Conservation (phyloP, 2,888 invertebrate genomes). For the Ochropacha duplaris region DNA sequence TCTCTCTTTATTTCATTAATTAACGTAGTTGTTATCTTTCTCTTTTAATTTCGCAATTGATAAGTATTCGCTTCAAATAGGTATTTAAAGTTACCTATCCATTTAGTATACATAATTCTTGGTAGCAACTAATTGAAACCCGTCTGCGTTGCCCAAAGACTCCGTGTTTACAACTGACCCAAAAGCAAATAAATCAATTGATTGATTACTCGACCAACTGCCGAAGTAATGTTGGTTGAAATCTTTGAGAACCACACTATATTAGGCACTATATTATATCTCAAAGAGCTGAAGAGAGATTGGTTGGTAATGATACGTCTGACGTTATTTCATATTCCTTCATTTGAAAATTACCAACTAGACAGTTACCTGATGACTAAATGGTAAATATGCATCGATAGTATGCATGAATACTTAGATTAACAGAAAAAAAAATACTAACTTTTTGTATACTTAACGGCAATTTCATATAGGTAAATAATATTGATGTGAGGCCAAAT, state of each 20-base stretch:
- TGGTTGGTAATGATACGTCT: background rate
- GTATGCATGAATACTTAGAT: too few species aligned
- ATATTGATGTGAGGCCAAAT: too few species aligned
- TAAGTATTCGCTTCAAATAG: too few species aligned
- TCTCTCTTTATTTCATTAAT: too few species aligned
- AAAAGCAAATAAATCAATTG: slow-evolving; percentile 6
- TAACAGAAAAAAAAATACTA: too few species aligned
- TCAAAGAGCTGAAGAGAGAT: background rate
- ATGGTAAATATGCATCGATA: too few species aligned
- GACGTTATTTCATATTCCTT: background rate
- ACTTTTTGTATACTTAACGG: too few species aligned
- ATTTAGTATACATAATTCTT: too few species aligned
- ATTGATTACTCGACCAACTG: background rate
- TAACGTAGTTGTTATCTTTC: too few species aligned
- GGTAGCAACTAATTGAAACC: background rate
- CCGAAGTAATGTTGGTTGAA: background rate
- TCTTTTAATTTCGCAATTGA: too few species aligned
- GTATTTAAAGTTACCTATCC: background rate
- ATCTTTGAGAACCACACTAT: background rate
- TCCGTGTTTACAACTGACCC: background rate
- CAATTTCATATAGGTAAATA: too few species aligned
- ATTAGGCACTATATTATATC: too few species aligned
- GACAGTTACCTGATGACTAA: background rate
- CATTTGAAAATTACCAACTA: background rate
- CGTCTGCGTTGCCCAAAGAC: background rate